Evolutionary conservation across 2,888 invertebrate genomes (phyloP), one percentile per base, ranked within the genome.

Genomic region (Phyllotreta striolata): DNA sequence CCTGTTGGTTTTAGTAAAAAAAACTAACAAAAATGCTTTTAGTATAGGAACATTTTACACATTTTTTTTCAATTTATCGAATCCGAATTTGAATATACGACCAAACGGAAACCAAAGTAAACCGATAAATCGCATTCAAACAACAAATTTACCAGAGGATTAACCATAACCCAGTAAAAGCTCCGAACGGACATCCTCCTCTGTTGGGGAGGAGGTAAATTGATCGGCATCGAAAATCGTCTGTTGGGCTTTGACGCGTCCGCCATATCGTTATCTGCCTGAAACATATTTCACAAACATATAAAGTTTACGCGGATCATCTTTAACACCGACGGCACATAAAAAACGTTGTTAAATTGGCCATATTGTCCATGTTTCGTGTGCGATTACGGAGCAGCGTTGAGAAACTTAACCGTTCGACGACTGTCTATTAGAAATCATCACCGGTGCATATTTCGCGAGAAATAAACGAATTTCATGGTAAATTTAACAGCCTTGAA

Each of bases 161-260:
- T 74, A 13, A 73, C 74, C 58, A 74, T 69, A 9, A 74, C 73
- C 78, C 78, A 78, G 62, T 78, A 76, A 62, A 78, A 78, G 61
- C 76, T 78, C 58, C 76, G 68, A 44, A 78, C 75, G 24, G 77
- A 77, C 74, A 78, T 74, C 66, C 77, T 70, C 62, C 78, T 69
- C 44, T 73, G 74, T 52, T 69, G 74, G 7, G 64, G 57, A 37
- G 68, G 66, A 5, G 71, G 69, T 43, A 70, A 55, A 6, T 67
- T 43, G 38, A 63, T 55, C 6, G 73, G 71, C 47, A 72, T 54
- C 49, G 74, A 74, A 49, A 68, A 65, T 61, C 74, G 49, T 46
- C 72, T 67, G 6, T 62, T 54, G 13, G 14, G 8, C 51, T 24
- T 41, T 43, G 8, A 12, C 7, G 35, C 35, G 34, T 60, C 52